phyloP scores from a whole-genome alignment of 2,888 invertebrate genomes.

The Drosophila mettleri region DNA sequence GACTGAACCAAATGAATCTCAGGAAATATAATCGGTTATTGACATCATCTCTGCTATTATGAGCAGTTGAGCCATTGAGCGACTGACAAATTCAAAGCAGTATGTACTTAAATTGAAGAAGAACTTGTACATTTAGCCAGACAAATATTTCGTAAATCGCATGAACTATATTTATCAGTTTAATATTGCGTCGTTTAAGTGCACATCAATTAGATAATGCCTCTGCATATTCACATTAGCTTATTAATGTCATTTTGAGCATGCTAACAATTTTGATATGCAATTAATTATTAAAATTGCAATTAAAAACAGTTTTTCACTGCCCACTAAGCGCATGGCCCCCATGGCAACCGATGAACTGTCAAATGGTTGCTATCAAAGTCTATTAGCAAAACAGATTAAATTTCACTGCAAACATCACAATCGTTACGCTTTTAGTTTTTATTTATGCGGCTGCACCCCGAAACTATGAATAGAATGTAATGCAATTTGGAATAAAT shows the following conservation, averaged over 20 bases:
- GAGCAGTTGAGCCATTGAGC: slow-evolving; percentile 11
- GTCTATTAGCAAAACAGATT: slow-evolving; percentile 70
- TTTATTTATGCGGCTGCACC: slow-evolving; percentile 20
- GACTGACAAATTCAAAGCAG: neutral
- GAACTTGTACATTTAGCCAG: neutral
- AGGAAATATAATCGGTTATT: slow-evolving; percentile 17
- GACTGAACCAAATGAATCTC: slow-evolving; percentile 1
- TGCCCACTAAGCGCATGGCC: neutral
- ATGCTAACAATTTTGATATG: slow-evolving; percentile 29
- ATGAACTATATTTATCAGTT: neutral
- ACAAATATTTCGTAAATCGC: neutral
- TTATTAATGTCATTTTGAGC: slow-evolving; percentile 44
- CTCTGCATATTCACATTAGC: slow-evolving; percentile 31
- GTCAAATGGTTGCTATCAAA: slow-evolving; percentile 57
- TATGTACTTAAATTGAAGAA: neutral
- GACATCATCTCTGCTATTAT: slow-evolving; percentile 8
- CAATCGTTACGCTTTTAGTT: slow-evolving; percentile 38
- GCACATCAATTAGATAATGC: neutral
- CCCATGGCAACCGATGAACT: slow-evolving; percentile 35
- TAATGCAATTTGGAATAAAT: slow-evolving; percentile 33
- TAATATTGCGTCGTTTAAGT: slow-evolving; percentile 26
- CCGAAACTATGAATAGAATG: slow-evolving; percentile 56
- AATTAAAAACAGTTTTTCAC: slow-evolving; percentile 39
- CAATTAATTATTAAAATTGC: slow-evolving; percentile 56
- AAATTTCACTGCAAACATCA: slow-evolving; percentile 56